These are phyloP conservation scores for Bombus haemorrhoidalis DNA, from an alignment of 1,140 invertebrate genomes.

Conservation along the genomic window DNA sequence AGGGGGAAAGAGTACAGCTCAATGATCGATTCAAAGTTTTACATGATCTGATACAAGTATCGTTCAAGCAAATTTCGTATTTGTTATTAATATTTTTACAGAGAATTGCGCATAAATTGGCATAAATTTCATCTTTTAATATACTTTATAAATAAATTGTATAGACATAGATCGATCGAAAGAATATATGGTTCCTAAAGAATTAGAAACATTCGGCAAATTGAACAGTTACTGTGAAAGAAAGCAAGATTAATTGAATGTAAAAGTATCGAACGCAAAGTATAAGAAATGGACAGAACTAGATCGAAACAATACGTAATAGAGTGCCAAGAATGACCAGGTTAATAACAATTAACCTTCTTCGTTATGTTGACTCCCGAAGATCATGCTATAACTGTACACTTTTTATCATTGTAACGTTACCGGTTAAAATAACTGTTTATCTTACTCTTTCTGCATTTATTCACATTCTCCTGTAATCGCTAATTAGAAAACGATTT, in stretches of 20 bases:
- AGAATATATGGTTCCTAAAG: too few species aligned
- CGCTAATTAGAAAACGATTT: background rate
- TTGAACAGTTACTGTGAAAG: background rate
- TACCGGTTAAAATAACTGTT: constrained; percentile 13
- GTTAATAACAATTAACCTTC: constrained; percentile 75
- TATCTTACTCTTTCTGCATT: background rate
- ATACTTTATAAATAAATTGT: background rate
- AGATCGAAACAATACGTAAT: constrained; percentile 69
- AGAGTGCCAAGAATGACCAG: constrained; percentile 61
- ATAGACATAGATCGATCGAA: background rate
- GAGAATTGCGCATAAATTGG: background rate
- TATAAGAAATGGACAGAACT: constrained; percentile 50
- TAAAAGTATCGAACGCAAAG: constrained; percentile 47
- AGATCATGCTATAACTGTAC: constrained; percentile 1
- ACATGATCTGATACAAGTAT: constrained; percentile 57
- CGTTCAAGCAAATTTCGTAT: constrained; percentile 22
- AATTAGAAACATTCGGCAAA: background rate
- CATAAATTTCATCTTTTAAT: background rate
- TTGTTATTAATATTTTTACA: background rate
- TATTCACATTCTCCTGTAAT: background rate
- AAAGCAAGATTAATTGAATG: constrained; percentile 6
- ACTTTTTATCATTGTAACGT: constrained; percentile 4
- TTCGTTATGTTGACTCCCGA: constrained; percentile 35
- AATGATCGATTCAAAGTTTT: constrained; percentile 48
- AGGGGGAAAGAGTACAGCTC: constrained; percentile 29